phyloP scores from a whole-genome alignment of 1,140 invertebrate species.

The Bombus waltoni region DNA sequence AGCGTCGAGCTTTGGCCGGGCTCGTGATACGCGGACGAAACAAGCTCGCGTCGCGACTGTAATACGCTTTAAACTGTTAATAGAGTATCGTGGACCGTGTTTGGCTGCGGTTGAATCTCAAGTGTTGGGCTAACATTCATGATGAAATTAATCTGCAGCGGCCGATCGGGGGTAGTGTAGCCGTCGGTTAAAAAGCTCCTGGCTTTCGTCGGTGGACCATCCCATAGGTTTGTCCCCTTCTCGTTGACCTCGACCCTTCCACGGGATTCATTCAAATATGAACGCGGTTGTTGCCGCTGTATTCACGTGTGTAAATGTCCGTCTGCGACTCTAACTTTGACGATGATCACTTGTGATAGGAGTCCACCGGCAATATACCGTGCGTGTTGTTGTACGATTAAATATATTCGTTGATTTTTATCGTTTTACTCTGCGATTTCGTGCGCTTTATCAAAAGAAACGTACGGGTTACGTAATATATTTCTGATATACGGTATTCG shows the following conservation, averaged over 20 bases:
- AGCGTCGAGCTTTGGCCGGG: background rate
- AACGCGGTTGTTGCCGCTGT: background rate
- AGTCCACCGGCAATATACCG: background rate
- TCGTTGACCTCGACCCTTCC: constrained; percentile 60
- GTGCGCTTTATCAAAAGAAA: background rate
- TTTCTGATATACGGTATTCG: background rate
- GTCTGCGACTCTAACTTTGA: constrained; percentile 14
- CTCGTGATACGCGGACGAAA: constrained; percentile 44
- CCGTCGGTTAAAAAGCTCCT: constrained; percentile 71
- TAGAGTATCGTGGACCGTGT: constrained; percentile 78
- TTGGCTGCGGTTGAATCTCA: constrained; percentile 80
- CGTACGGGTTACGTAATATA: background rate
- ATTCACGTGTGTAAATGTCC: constrained; percentile 11
- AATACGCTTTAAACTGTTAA: constrained; percentile 80
- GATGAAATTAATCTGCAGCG: constrained; percentile 82
- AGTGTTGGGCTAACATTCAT: constrained; percentile 83
- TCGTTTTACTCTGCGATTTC: too few relatives aligned
- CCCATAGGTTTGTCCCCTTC: constrained; percentile 60
- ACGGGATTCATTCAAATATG: constrained; percentile 28
- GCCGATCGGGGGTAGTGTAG: constrained; percentile 62
- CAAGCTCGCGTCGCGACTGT: constrained; percentile 58
- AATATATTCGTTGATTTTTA: background rate
- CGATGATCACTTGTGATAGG: background rate
- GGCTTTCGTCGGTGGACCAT: constrained; percentile 65
- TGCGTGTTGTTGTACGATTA: background rate